Evolutionary conservation across 2,797 vertebrate genomes (phyloP).

Genomic region (Nothura maculosa): DNA sequence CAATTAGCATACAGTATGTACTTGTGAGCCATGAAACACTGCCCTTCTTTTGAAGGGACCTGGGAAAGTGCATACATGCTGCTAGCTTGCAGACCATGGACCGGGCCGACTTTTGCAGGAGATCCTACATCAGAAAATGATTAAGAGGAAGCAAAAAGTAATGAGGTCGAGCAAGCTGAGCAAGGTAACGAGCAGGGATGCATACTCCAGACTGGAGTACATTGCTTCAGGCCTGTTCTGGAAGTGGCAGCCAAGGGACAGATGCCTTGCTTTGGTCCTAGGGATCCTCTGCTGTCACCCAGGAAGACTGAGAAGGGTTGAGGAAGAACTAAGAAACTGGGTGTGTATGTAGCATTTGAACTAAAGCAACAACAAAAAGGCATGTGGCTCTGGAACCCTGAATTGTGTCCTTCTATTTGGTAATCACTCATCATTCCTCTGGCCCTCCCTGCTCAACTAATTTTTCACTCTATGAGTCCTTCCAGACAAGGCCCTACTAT

Average conservation of each 20-base stretch:
- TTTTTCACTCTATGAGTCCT: background rate
- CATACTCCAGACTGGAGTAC: background rate
- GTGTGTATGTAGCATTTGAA: background rate
- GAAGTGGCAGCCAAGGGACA: background rate
- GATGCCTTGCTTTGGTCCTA: background rate
- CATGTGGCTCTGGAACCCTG: background rate
- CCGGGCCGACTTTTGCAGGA: background rate
- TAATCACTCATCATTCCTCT: background rate
- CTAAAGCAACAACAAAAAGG: background rate
- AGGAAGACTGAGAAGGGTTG: background rate
- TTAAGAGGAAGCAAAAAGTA: conserved; percentile 15
- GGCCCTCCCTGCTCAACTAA: background rate
- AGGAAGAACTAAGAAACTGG: background rate
- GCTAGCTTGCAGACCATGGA: background rate
- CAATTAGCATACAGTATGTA: background rate
- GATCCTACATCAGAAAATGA: background rate
- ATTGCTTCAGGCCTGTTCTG: background rate
- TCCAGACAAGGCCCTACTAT: background rate
- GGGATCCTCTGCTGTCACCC: background rate
- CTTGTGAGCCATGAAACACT: background rate
- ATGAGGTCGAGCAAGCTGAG: background rate
- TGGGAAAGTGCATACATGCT: fast-evolving
- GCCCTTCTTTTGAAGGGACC: background rate
- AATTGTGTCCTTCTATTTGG: background rate
- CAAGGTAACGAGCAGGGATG: background rate